These are phyloP conservation scores for Troides helena DNA, from an alignment of 2,888 invertebrate genomes.

Conservation along the genomic window DNA sequence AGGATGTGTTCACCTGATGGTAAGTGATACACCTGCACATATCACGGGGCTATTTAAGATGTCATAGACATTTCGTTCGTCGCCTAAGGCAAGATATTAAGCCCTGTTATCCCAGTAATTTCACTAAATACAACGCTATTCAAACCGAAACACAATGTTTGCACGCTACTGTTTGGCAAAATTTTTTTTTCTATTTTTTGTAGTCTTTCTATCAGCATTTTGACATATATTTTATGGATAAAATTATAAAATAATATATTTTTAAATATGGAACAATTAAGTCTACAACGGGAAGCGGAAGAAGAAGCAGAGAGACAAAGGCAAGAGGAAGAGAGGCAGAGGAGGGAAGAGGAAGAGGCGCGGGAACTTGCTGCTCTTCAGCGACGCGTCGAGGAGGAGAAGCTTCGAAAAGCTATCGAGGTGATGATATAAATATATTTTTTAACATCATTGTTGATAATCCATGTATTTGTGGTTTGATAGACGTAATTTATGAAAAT, in stretches of 20 bases:
- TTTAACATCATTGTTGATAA: not conserved
- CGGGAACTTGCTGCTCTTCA: slow-evolving; percentile 89
- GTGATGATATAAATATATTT: slow-evolving; percentile 53
- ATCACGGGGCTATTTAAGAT: too few species aligned
- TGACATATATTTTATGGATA: too few species aligned
- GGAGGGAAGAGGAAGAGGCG: slow-evolving; percentile 89
- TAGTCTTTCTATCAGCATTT: too few species aligned
- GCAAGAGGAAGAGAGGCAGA: slow-evolving; percentile 91
- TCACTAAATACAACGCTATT: too few species aligned
- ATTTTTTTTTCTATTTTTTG: too few species aligned
- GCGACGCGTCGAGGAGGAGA: slow-evolving; percentile 90
- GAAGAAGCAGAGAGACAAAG: slow-evolving; percentile 86
- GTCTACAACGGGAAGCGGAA: slow-evolving; percentile 77
- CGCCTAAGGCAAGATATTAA: too few species aligned
- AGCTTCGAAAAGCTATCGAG: slow-evolving; percentile 90
- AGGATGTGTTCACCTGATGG: too few species aligned
- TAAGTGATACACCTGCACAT: too few species aligned
- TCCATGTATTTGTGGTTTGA: not conserved
- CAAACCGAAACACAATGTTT: too few species aligned
- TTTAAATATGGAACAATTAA: slow-evolving; percentile 42
- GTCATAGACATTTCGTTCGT: too few species aligned
- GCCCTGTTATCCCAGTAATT: too few species aligned
- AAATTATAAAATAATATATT: not conserved
- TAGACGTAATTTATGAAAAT: not conserved
- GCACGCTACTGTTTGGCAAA: too few species aligned